These are phyloP conservation scores for Morpho helenor DNA, from an alignment of 2,888 invertebrate genomes.

Conservation along the genomic window DNA sequence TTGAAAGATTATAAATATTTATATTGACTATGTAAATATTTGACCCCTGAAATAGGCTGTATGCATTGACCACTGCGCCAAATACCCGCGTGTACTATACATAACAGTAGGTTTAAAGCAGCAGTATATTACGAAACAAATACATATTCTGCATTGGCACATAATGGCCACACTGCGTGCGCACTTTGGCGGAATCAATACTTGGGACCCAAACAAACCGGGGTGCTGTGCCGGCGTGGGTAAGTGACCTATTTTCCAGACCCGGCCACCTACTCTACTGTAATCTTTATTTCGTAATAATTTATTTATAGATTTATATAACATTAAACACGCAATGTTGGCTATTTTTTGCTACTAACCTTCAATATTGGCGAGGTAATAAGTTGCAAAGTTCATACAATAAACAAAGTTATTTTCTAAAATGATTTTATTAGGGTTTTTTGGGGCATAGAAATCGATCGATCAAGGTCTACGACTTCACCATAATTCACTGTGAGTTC, in stretches of 20 bases:
- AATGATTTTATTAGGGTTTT: too few relatives aligned
- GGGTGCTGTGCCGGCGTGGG: constrained; percentile 54
- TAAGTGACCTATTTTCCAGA: constrained; percentile 66
- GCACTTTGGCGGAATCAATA: constrained; percentile 64
- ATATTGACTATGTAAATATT: constrained; percentile 11
- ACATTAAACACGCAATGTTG: too few relatives aligned
- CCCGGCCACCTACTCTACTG: constrained; percentile 38
- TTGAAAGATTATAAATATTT: constrained; percentile 10
- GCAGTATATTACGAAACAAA: constrained; percentile 16
- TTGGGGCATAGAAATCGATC: too few relatives aligned
- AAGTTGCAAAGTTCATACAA: too few relatives aligned
- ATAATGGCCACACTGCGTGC: constrained; percentile 47
- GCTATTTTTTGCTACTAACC: too few relatives aligned
- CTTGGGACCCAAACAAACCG: constrained; percentile 71
- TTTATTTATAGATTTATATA: not conserved
- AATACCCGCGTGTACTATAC: constrained; percentile 3
- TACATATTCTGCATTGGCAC: constrained; percentile 30
- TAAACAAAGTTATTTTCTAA: too few relatives aligned
- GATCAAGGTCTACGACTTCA: too few relatives aligned
- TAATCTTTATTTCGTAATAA: constrained; percentile 10
- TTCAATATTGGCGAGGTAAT: too few relatives aligned
- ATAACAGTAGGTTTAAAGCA: not conserved
- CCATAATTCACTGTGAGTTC: too few relatives aligned
- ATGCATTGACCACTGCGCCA: constrained; percentile 6
- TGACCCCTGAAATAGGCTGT: constrained; percentile 16